phyloP scores from a whole-genome alignment of 2,113 vertebrate genomes.

The Budorcas taxicolor region DNA sequence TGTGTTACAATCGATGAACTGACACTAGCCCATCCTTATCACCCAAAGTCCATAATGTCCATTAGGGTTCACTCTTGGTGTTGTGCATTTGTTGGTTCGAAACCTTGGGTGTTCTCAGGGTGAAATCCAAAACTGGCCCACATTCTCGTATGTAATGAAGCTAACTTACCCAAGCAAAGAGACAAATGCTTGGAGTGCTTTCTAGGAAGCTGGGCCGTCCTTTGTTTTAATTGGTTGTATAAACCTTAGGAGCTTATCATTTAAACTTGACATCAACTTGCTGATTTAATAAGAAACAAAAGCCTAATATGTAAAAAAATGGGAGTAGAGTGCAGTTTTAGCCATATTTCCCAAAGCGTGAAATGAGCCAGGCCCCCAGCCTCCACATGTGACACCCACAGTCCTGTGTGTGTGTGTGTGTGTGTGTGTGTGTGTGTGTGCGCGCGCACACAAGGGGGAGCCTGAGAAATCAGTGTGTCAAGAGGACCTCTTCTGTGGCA shows the following conservation, averaged over 20 bases:
- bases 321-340: background rate
- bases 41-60: background rate
- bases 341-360: background rate
- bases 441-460: fast-evolving
- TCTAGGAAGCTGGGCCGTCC: background rate
- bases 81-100: background rate
- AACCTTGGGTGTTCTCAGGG: background rate
- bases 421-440: background rate
- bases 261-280: background rate
- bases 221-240: background rate
- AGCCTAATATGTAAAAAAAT: background rate
- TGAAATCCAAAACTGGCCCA: background rate
- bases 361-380: background rate
- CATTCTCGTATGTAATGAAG: background rate
- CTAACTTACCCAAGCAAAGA: background rate
- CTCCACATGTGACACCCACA: background rate
- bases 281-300: background rate
- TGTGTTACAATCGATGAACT: background rate
- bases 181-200: background rate
- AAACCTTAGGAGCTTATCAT: background rate
- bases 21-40: background rate
- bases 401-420: background rate
- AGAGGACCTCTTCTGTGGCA: background rate
- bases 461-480: background rate
- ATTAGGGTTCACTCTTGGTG: background rate